Evolutionary conservation across 2,888 invertebrate species (phyloP), one percentile per base, ranked within the genome.

Genomic region (Drosophila kuntzei): DNA sequence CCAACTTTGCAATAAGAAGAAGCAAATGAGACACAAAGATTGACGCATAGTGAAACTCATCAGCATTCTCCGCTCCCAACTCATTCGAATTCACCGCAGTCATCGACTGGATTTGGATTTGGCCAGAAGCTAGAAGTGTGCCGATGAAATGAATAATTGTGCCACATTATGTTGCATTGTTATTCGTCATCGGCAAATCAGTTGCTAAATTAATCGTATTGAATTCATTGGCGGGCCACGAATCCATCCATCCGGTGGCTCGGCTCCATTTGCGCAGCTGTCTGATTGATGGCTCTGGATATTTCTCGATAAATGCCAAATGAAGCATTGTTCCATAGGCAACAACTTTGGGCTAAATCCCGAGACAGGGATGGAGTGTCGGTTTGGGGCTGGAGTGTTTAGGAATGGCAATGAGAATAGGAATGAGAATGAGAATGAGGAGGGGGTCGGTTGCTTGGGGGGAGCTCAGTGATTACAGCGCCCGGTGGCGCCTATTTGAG

Each of bases 101-200:
- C 50, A 43, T 34, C 71, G 47, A 59, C 59, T 59, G 62, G 54
- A 46, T 25, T 41, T 59, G 62, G 54, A 46, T 25, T 41, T 41
- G 47, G 27, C 34, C 8, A n/a, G 20, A 32, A 53, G 66, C 41
- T 49, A n/a, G 32, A 32, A 69, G 58, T 64, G 55, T 59, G 54
- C 47, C 62, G 60, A 60, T 68, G 71, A 84, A 82, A 81, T 83
- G 83, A 83, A 89, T 89, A 83, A 83, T 84, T 87, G 88, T 70
- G 79, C 49, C 79, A 85, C 87, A 83, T 83, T 87, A 87, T 81
- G 72, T 60, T 81, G 76, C 89, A 89, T 89, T 89, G 89, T 87
- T 89, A 81, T 84, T 87, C 80, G 77, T 78, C 87, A 84, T 64
- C 75, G 81, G 89, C 78, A 89, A 84, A 87, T 84, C 89, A 84